Evolutionary conservation across 2,888 invertebrate genomes (phyloP).

Genomic region (Ornithoptera priamus): DNA sequence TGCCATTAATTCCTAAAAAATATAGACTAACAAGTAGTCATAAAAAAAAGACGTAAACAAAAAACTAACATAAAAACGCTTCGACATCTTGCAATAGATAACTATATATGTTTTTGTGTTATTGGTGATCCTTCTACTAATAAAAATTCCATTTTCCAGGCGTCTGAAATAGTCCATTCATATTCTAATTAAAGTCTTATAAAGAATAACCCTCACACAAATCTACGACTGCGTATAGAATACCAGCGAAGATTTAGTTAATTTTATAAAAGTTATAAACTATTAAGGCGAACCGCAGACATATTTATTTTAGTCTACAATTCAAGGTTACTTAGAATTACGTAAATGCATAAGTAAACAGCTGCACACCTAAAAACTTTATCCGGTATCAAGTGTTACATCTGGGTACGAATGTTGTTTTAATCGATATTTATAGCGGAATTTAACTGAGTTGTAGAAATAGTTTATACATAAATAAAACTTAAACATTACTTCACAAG

Average conservation of each 20-base stretch:
- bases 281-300: conserved; percentile 1
- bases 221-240: too few relatives aligned
- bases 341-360: not conserved
- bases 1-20: too few relatives aligned
- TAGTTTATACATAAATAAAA: not conserved
- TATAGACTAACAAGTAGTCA: too few relatives aligned
- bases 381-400: not conserved
- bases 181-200: too few relatives aligned
- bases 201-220: too few relatives aligned
- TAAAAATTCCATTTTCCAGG: too few relatives aligned
- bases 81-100: too few relatives aligned
- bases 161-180: too few relatives aligned
- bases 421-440: not conserved
- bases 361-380: not conserved
- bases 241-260: not conserved
- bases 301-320: not conserved
- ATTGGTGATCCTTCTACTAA: too few relatives aligned
- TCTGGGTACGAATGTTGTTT: not conserved
- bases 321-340: conserved; percentile 1
- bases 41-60: too few relatives aligned
- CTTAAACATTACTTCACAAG: not conserved
- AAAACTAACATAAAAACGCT: too few relatives aligned
- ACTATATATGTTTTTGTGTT: too few relatives aligned
- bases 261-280: not conserved
- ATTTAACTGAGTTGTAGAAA: not conserved